Evolutionary conservation across 2,888 invertebrate species (phyloP).

Genomic region (Pteria penguin): DNA sequence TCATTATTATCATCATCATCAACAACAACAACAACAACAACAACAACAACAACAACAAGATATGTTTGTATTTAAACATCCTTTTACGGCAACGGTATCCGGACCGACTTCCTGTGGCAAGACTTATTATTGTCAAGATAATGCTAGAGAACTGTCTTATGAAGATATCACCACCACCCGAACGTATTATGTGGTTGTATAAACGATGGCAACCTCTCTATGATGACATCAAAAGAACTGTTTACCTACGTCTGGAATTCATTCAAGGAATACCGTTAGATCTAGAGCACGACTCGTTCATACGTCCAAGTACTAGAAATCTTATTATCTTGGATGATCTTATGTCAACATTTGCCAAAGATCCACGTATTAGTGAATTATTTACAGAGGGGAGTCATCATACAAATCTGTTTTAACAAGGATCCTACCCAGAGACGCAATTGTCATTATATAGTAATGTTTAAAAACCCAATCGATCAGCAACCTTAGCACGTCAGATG

Average conservation of each 20-base stretch:
- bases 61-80: constrained; percentile 19
- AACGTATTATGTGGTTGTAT: constrained; percentile 44
- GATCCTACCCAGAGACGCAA: too few species aligned
- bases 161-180: constrained; percentile 20
- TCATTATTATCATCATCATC: too few species aligned
- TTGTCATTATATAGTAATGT: constrained; percentile 44
- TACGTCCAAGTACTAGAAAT: too few species aligned
- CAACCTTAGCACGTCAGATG: too few species aligned
- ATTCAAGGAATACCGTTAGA: too few species aligned
- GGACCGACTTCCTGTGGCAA: constrained; percentile 28
- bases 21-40: too few species aligned
- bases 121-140: constrained; percentile 13
- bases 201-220: constrained; percentile 47
- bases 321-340: too few species aligned
- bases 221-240: constrained; percentile 31
- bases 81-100: constrained; percentile 18
- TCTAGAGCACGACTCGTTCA: too few species aligned
- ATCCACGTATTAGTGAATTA: constrained; percentile 30
- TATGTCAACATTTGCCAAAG: constrained; percentile 21
- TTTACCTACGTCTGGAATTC: constrained; percentile 36
- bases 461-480: constrained; percentile 41
- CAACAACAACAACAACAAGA: too few species aligned
- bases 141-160: too few species aligned
- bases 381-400: constrained; percentile 44
- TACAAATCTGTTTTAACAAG: constrained; percentile 38